Evolutionary conservation across 1,140 invertebrate species (phyloP).

Genomic region (Leptonema lineaticorne): DNA sequence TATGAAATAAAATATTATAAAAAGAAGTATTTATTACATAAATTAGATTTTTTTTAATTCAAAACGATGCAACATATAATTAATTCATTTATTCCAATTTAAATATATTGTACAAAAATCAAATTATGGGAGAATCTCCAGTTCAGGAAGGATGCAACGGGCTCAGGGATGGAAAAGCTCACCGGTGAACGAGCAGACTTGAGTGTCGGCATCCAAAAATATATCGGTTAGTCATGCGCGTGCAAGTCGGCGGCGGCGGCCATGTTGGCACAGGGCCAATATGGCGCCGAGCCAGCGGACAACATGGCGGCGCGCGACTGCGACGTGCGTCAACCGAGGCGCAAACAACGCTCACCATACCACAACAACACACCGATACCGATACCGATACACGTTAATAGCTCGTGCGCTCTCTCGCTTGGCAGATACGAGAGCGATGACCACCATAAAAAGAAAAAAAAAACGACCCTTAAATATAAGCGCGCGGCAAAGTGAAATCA

Average conservation of each 20-base stretch:
- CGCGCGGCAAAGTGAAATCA: neutral
- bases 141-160: neutral
- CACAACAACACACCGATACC: neutral
- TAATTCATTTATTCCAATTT: too few species aligned
- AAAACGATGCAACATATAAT: too few species aligned
- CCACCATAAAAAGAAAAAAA: neutral
- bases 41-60: too few species aligned
- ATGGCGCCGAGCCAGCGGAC: constrained; percentile 19
- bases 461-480: neutral
- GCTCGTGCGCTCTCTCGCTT: neutral
- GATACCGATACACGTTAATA: neutral
- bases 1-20: too few species aligned
- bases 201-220: constrained; percentile 11
- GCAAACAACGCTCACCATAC: constrained; percentile 10
- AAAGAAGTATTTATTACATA: too few species aligned
- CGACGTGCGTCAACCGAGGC: constrained; percentile 21
- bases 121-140: neutral
- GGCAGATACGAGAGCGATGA: too few species aligned
- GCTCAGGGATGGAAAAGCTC: neutral
- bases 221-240: constrained; percentile 24
- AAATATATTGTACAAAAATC: too few species aligned
- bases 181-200: constrained; percentile 2
- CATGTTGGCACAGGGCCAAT: constrained; percentile 24
- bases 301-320: constrained; percentile 13
- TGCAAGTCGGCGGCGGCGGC: constrained; percentile 15